Base-by-base conservation (phyloP, 92 coral and sea anemone species). In the Zoanthus solanderi region DNA sequence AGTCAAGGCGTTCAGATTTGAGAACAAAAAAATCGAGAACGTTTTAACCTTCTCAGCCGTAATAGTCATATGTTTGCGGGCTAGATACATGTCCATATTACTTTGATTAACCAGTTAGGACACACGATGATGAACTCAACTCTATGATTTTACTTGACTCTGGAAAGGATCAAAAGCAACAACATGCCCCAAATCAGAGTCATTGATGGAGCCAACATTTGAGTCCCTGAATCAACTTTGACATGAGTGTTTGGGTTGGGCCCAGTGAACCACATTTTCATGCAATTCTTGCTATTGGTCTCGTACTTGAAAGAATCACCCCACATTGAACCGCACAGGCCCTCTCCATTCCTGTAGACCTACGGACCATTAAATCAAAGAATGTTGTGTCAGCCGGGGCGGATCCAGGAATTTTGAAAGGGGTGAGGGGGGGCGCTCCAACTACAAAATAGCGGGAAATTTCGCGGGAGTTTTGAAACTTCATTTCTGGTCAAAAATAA, bases 311-410 rank as follows among this genome's bases (percentile, higher is more conserved):
- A 92, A 12, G 94, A 89, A 1, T 66, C 14, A 6, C 95, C 98
- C 98, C 98, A 96, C 98, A 95, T 95, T 16, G 47, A 87, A 90
- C 95, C 87, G 71, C 98, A 96, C 72, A 96, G 79, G 1, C 94
- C 95, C 72, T 94, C 84, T 13, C 95, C 98, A 85, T 87, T 87
- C 72, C 87, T 92, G 87, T 94, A 96, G 37, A 90, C 18, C 98
- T 96, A 56, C 2, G 79, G 78, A 78, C n/a, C 69, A n/a, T 63
- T n/a, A 1, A 63, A 63, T n/a, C 1, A 17, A 6, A 0, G 2
- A 2, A n/a, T 5, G 5, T n/a, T 2, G 28, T 63, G 69, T 16
- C 1, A 63, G 17, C 17, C 5, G 17, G 2, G 30, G 17, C 10
- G 29, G 17, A 28, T 31, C 1, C 6, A 58, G 12, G 12, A 2